Conservation (phyloP, 2,797 vertebrate species). For the Chelmon rostratus region DNA sequence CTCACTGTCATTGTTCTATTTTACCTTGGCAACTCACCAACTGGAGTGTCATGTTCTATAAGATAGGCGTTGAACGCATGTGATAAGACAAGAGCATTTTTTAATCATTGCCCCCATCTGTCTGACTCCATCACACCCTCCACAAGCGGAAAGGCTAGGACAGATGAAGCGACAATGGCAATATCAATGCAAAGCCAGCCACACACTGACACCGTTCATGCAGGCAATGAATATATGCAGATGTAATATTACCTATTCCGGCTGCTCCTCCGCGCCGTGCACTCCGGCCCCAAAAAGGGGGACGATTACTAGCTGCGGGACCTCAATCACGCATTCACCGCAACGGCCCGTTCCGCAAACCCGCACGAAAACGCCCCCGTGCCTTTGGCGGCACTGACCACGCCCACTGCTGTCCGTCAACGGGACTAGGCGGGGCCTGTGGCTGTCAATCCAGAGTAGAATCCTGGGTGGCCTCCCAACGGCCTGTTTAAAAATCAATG, state of each 20-base stretch:
- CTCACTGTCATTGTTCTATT: conserved; percentile 34
- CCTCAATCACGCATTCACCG: conserved; percentile 85
- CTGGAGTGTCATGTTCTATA: conserved; percentile 64
- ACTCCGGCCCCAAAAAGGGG: conserved; percentile 80
- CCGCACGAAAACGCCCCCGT: conserved; percentile 86
- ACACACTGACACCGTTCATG: conserved; percentile 65
- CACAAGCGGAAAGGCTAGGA: conserved; percentile 64
- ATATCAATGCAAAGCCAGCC: conserved; percentile 63
- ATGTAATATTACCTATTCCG: conserved; percentile 80
- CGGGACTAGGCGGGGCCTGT: conserved; percentile 58
- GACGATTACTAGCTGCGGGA: conserved; percentile 71
- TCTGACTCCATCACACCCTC: conserved; percentile 76
- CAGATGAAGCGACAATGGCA: conserved; percentile 75
- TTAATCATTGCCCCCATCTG: conserved; percentile 62
- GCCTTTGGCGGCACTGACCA: conserved; percentile 71
- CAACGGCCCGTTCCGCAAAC: conserved; percentile 82
- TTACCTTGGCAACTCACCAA: conserved; percentile 42
- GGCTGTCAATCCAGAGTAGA: conserved; percentile 47
- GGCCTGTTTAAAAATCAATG: conserved; percentile 66
- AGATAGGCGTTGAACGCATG: conserved; percentile 35
- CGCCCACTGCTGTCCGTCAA: conserved; percentile 76
- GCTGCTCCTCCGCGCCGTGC: conserved; percentile 74
- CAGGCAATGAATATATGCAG: conserved; percentile 51
- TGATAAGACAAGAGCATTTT: conserved; percentile 52
- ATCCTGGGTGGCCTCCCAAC: conserved; percentile 17